phyloP scores from a whole-genome alignment of 2,797 vertebrate species.

The Coranthus polyacanthus region DNA sequence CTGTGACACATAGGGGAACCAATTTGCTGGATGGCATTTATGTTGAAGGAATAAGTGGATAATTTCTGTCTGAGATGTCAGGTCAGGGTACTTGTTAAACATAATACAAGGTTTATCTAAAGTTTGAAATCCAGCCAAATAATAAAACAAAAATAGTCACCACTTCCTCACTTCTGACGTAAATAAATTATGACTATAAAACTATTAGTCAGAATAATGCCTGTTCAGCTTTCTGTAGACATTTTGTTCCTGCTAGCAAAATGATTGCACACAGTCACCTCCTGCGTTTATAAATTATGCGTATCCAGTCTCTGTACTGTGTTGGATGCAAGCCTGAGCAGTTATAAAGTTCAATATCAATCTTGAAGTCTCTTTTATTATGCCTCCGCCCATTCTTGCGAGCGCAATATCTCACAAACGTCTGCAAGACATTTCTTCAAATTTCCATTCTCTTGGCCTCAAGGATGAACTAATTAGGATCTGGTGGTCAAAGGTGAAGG shows the following conservation, averaged over 20 bases:
- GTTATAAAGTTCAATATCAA: not conserved
- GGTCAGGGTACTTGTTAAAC: slow-evolving; percentile 15
- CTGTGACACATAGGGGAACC: not conserved
- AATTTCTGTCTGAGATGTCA: slow-evolving; percentile 23
- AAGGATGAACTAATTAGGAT: too few relatives aligned
- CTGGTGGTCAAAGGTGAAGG: too few relatives aligned
- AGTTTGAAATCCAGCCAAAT: slow-evolving; percentile 10
- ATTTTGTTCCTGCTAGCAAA: slow-evolving; percentile 23
- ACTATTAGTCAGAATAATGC: slow-evolving; percentile 17
- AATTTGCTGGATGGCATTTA: slow-evolving; percentile 12
- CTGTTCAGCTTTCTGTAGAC: slow-evolving; percentile 16
- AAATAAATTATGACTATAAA: slow-evolving; percentile 16
- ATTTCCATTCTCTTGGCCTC: too few relatives aligned
- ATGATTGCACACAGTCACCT: slow-evolving; percentile 33
- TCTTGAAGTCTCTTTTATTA: slow-evolving; percentile 2
- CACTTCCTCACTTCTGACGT: not conserved
- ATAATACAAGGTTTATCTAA: not conserved
- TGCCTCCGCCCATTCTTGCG: too few relatives aligned
- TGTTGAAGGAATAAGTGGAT: slow-evolving; percentile 6
- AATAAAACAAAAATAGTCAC: slow-evolving; percentile 12
- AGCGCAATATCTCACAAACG: too few relatives aligned
- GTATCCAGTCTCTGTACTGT: not conserved
- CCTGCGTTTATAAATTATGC: slow-evolving; percentile 27
- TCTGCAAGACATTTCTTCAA: too few relatives aligned
- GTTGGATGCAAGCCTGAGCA: slow-evolving; percentile 1